Base-by-base conservation (phyloP, 2,113 vertebrate species). In the Ammospiza caudacuta region DNA sequence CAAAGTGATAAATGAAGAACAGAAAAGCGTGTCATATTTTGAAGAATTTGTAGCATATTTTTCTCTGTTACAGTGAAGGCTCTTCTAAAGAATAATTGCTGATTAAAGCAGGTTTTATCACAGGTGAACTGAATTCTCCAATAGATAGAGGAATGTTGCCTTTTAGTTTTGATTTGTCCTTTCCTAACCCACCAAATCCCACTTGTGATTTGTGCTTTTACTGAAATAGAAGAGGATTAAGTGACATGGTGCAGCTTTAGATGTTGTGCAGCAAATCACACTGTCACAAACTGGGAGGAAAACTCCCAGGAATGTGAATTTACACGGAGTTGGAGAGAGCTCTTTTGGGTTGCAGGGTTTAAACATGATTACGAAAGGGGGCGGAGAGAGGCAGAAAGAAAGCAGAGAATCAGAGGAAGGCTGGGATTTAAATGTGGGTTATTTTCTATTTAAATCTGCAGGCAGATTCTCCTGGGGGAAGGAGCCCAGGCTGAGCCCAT, bases 11-110 rank as follows among this genome's bases (percentile, higher is more conserved):
- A 87, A 80, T 67, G 52, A 55, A 52, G 57, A 89, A 54, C 18
- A 29, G 41, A 58, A 49, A 51, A 77, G 17, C 0, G 0, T 70
- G 78, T 55, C 11, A 0, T 28, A 7, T 35, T 12, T 27, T 7
- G 22, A 22, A 37, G 29, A 35, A 49, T 24, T 51, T 76, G 69
- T 31, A 77, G n/a, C 23, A 1, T 25, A 12, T 57, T 46, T 4
- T 7, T 90, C 52, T 72, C 33, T 61, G 23, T 49, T 43, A 28
- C 37, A n/a, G 0, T 29, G 41, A 13, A 14, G 28, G 31, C 68
- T 84, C 17, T 87, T 35, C 12, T 44, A 20, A 18, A 24, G 66
- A 87, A 46, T 72, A 87, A 75, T 37, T 84, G 44, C n/a, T 44
- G 87, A 49, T 67, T 31, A 44, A 1, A 17, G 15, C 19, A 41